A percentile compares a stretch with the other conserved stretches of the same genome.
Conservation (phyloP, 1,140 invertebrate genomes). For the Hyposmocoma kahamanoa region DNA sequence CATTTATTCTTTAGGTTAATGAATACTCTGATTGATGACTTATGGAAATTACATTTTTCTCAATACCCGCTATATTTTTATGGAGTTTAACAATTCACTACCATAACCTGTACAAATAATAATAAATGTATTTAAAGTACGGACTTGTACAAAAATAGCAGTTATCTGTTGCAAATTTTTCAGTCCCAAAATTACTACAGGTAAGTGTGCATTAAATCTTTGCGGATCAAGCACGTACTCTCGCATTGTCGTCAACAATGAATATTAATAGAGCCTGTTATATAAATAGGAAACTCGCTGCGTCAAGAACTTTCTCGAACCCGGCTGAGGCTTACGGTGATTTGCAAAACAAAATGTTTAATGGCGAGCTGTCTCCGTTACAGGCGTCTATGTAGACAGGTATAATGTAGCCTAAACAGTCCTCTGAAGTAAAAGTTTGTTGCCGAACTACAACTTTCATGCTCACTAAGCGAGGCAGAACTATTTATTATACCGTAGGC, state of each 20-base stretch:
- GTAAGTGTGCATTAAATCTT: too few relatives aligned
- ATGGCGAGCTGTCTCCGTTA: slow-evolving; percentile 11
- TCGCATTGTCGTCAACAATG: background rate
- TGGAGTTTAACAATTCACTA: too few relatives aligned
- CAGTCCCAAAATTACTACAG: too few relatives aligned
- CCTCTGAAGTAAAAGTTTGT: slow-evolving; percentile 24
- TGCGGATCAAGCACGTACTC: too few relatives aligned
- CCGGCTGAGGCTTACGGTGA: slow-evolving; percentile 10
- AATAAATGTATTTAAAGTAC: too few relatives aligned
- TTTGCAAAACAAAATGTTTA: slow-evolving; percentile 18
- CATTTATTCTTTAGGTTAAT: background rate
- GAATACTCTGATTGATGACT: background rate
- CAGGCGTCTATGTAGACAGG: background rate
- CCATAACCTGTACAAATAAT: too few relatives aligned
- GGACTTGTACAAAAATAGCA: too few relatives aligned
- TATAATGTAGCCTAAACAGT: background rate
- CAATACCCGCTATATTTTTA: too few relatives aligned
- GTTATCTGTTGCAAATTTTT: too few relatives aligned
- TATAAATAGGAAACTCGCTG: background rate
- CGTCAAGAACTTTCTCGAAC: background rate
- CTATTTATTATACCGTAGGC: slow-evolving; percentile 16
- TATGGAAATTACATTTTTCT: too few relatives aligned
- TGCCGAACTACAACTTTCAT: slow-evolving; percentile 21
- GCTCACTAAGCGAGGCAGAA: slow-evolving; percentile 19
- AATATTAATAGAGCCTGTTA: background rate